Evolutionary conservation across 2,113 vertebrate genomes (phyloP), one percentile per base, ranked within the genome.

Genomic region (Dendropsophus ebraccatus): DNA sequence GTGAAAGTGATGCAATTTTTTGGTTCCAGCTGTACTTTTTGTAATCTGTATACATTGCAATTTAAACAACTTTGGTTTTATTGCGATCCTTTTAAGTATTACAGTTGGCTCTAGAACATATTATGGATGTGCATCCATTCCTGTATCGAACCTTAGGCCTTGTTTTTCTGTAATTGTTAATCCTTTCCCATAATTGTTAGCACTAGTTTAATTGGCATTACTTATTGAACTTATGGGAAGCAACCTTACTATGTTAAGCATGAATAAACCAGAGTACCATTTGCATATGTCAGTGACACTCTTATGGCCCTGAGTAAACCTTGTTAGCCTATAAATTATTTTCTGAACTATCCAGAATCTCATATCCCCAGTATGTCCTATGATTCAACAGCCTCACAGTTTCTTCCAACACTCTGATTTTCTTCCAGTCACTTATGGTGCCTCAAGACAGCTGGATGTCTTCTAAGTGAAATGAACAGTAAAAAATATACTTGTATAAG

Each of bases 391-490:
- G 41, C 41, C 23, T 74, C 72, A 52, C 25, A 32, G 49, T 17
- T 30, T 77, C 49, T 52, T 77, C 49, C 25, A 19, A 54, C 5
- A 21, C 28, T 77, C n/a, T n/a, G n/a, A n/a, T n/a, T n/a, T 77
- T 49, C 25, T 32, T 77, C 49, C 74, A 52, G 25, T 11, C 74
- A 54, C 17, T 77, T 77, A 32, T 77, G 28, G 49, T 77, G n/a
- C 49, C 16, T 54, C 25, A 32, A 49, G 17, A 77, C 49, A 52
- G 16, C 25, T 54, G 52, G 16, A 77, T 25, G 49, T 14, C 28
- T 49, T 50, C 50, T 28, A 75, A 75, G 47, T 8, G n/a, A 28
- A 50, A 14, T 13, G 25, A 2, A 16, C 9, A 16, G 25, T n/a
- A n/a, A n/a, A 5, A 32, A 8, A 69, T 69, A 32, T 16, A 32